These are phyloP conservation scores for Pogonomyrmex californicus DNA, from an alignment of 1,140 invertebrate genomes.

Conservation along the genomic window DNA sequence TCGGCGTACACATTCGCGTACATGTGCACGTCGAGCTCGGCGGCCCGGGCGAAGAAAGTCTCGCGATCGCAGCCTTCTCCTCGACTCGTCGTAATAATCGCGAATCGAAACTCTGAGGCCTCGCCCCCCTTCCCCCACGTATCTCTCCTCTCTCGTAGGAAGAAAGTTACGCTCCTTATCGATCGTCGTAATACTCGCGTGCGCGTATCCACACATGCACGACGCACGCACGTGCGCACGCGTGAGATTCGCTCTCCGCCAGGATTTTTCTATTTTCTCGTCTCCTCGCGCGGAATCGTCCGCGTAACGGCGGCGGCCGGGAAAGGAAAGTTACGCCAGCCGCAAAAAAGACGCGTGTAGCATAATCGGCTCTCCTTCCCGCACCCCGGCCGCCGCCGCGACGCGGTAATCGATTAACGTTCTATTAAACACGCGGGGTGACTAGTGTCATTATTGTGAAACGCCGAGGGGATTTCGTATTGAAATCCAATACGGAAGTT, in stretches of 20 bases:
- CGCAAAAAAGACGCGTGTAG: conserved; percentile 43
- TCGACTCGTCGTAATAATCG: conserved; percentile 33
- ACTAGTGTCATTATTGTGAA: conserved; percentile 21
- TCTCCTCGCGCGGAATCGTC: conserved; percentile 41
- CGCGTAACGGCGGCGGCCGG: conserved; percentile 38
- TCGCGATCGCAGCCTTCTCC: background rate
- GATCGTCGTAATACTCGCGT: conserved; percentile 47
- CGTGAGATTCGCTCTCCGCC: conserved; percentile 23
- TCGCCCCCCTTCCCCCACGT: too few relatives aligned
- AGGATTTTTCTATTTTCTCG: conserved; percentile 56
- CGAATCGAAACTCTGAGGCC: conserved; percentile 1
- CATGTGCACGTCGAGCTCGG: background rate
- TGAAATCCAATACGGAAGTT: background rate
- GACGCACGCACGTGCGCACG: background rate
- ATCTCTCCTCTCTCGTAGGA: background rate
- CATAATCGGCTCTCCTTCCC: conserved; percentile 23
- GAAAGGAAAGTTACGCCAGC: conserved; percentile 58
- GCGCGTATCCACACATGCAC: background rate
- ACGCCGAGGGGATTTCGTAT: background rate
- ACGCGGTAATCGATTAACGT: conserved; percentile 25
- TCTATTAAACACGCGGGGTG: conserved; percentile 1
- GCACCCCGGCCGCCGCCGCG: background rate
- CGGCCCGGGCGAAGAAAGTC: conserved; percentile 38
- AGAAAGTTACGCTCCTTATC: conserved; percentile 57
- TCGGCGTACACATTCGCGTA: too few relatives aligned